Conservation (phyloP, 2,888 invertebrate species). For the Lithophane semibrunnea region DNA sequence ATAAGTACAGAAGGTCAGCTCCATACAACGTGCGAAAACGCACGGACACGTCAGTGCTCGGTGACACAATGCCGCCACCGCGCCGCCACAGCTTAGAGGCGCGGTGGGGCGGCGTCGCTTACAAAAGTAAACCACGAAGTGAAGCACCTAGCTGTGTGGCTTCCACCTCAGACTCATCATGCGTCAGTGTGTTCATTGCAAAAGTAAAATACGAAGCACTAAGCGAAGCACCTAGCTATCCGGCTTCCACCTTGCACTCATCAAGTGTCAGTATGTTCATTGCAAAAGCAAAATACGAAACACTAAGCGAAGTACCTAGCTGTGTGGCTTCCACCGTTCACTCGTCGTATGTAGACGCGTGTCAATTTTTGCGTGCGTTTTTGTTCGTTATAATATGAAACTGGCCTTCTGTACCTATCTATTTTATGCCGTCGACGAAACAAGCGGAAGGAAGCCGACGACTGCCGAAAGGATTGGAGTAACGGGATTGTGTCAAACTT, state of each 20-base stretch:
- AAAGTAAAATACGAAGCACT: background rate
- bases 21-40: background rate
- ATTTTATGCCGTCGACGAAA: constrained; percentile 6
- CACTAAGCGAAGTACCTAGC: background rate
- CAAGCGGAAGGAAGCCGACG: constrained; percentile 50
- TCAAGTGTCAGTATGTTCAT: no score
- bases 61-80: no score
- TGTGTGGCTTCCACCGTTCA: background rate
- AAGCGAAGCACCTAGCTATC: no score
- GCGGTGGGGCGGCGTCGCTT: no score
- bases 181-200: background rate
- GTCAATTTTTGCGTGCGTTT: background rate
- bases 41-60: background rate
- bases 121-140: no score
- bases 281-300: no score
- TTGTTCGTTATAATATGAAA: background rate
- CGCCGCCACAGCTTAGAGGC: no score
- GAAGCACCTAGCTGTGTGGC: no score
- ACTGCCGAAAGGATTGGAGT: constrained; percentile 38
- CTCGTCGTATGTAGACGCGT: background rate
- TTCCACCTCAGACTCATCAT: no score
- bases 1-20: background rate
- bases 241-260: no score
- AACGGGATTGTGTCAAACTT: constrained; percentile 45
- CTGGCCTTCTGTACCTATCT: background rate